Conservation (phyloP, 2,113 vertebrate species). For the Coreoperca whiteheadi region DNA sequence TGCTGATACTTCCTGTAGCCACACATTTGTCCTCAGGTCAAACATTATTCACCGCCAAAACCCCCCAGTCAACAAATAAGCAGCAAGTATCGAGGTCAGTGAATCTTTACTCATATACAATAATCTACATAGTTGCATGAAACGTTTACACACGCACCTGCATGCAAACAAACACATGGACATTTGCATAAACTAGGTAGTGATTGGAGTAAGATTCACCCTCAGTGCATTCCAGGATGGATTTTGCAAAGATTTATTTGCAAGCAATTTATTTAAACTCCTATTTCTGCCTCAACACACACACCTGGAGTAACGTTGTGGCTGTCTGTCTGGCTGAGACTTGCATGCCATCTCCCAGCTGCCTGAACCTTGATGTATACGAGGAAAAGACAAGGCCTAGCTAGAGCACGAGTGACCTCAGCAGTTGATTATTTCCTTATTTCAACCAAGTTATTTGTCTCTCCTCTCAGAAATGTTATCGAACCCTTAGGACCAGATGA, state of each 20-base stretch:
- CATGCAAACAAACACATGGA: background rate
- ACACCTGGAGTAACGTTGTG: background rate
- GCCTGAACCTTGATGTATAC: slow-evolving; percentile 12
- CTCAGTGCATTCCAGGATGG: background rate
- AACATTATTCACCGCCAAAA: slow-evolving; percentile 51
- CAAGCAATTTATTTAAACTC: background rate
- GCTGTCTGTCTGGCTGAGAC: slow-evolving; percentile 23
- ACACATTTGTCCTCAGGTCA: slow-evolving; percentile 58
- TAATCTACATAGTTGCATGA: background rate
- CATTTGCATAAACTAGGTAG: background rate
- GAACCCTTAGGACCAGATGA: slow-evolving; percentile 48
- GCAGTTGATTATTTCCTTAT: slow-evolving; percentile 54
- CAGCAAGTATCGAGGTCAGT: background rate
- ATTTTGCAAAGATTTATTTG: background rate
- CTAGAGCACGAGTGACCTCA: slow-evolving; percentile 59
- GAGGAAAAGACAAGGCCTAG: slow-evolving; percentile 34
- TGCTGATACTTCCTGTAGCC: slow-evolving; percentile 63
- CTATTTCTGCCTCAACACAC: background rate
- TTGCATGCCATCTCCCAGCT: slow-evolving; percentile 37
- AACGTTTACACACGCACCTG: background rate
- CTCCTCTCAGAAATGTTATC: slow-evolving; percentile 27
- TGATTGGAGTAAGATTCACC: background rate
- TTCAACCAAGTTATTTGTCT: slow-evolving; percentile 34
- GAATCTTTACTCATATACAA: background rate
- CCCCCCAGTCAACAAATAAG: background rate